A percentile compares a stretch with the other conserved stretches of the same genome.
These are phyloP conservation scores for Chelonoidis abingdonii DNA, from an alignment of 2,113 vertebrate genomes.

Conservation along the genomic window DNA sequence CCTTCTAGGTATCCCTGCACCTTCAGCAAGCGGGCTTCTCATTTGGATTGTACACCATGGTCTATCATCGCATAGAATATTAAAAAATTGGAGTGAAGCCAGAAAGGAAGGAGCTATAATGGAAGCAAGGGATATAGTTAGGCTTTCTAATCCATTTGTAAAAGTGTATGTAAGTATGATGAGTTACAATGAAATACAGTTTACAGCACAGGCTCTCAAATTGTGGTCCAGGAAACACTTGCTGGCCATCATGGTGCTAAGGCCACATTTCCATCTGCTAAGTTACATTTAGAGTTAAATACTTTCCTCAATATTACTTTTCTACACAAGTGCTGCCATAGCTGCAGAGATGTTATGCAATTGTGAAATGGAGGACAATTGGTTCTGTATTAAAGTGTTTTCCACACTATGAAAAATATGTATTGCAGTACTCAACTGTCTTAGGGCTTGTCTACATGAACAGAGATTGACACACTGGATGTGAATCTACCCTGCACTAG, in stretches of 20 bases:
- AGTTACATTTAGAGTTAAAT: not conserved
- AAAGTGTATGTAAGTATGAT: not conserved
- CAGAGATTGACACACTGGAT: too few relatives aligned
- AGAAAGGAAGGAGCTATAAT: not conserved
- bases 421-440: not conserved
- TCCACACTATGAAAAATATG: not conserved
- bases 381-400: not conserved
- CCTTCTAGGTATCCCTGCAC: not conserved
- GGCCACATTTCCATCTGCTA: not conserved
- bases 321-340: not conserved
- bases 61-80: not conserved
- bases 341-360: fast-evolving
- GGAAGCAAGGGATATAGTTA: not conserved
- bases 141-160: not conserved
- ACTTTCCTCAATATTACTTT: not conserved
- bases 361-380: not conserved
- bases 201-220: not conserved
- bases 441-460: too few relatives aligned
- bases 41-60: not conserved
- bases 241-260: fast-evolving
- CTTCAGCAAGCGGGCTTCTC: not conserved
- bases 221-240: not conserved
- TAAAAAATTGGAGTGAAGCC: not conserved
- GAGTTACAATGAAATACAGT: fast-evolving
- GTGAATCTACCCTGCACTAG: too few relatives aligned